Percentiles rank a stretch among this genome's conserved stretches.
phyloP scores from a whole-genome alignment of 2,888 invertebrate species.

The Lasius platythorax region DNA sequence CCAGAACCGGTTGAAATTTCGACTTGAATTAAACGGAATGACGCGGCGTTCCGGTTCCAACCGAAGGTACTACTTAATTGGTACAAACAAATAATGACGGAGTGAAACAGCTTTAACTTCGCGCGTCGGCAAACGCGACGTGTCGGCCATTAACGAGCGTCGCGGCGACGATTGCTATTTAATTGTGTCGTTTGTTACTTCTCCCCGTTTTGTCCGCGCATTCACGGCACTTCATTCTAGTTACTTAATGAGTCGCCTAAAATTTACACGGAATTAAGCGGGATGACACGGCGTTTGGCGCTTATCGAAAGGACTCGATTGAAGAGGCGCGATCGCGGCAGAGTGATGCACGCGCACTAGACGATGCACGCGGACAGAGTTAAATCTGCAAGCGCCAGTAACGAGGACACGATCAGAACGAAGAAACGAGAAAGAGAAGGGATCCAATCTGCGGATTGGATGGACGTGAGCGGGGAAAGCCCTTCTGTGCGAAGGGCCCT shows the following conservation, averaged over 20 bases:
- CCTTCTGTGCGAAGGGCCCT: constrained; percentile 16
- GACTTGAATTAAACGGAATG: constrained; percentile 58
- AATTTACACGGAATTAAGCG: constrained; percentile 57
- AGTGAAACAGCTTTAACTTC: constrained; percentile 56
- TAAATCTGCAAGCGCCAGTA: constrained; percentile 53
- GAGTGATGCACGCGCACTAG: constrained; percentile 43
- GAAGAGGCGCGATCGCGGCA: constrained; percentile 44
- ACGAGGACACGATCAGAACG: constrained; percentile 47
- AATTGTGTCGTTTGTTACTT: constrained; percentile 57
- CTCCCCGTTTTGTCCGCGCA: constrained; percentile 51
- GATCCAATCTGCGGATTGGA: constrained; percentile 4
- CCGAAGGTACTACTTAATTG: constrained; percentile 58
- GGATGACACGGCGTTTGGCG: constrained; percentile 56
- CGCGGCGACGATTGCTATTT: constrained; percentile 56
- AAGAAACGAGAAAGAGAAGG: not conserved
- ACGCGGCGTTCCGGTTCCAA: constrained; percentile 55
- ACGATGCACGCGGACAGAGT: constrained; percentile 32
- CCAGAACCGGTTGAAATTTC: constrained; percentile 57
- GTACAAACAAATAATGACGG: constrained; percentile 58
- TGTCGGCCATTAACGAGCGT: constrained; percentile 56
- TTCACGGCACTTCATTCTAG: constrained; percentile 51
- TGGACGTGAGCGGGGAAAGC: not conserved
- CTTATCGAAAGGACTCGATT: constrained; percentile 56
- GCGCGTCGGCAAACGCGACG: constrained; percentile 52
- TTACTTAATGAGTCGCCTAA: constrained; percentile 58